Conservation (phyloP, 1,140 invertebrate species). For the Babylonia areolata region DNA sequence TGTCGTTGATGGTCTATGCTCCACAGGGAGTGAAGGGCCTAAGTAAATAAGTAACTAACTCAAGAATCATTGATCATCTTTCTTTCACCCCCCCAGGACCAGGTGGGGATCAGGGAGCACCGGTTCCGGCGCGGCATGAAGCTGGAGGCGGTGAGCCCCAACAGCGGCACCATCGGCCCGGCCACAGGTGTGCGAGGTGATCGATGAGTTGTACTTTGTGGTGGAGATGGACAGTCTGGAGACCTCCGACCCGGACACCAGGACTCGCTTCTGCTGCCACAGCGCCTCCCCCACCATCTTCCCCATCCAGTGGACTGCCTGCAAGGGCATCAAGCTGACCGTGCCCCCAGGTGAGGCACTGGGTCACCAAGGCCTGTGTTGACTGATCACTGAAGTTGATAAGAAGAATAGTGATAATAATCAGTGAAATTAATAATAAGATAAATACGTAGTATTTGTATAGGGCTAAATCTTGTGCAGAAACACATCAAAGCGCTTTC, state of each 20-base stretch:
- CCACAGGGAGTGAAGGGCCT: too few species aligned
- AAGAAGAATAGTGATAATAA: too few species aligned
- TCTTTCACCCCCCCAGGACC: constrained; percentile 58
- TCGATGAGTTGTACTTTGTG: constrained; percentile 83
- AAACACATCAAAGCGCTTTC: too few species aligned
- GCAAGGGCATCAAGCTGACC: constrained; percentile 69
- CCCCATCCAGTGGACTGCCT: constrained; percentile 72
- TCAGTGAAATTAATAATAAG: too few species aligned
- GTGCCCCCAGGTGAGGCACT: constrained; percentile 70
- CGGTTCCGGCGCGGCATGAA: constrained; percentile 82
- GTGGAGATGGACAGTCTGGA: constrained; percentile 78
- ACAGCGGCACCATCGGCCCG: constrained; percentile 82
- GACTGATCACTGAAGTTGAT: too few species aligned
- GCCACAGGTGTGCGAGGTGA: constrained; percentile 82
- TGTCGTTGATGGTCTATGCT: too few species aligned
- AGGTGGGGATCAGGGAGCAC: constrained; percentile 63
- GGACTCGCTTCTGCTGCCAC: constrained; percentile 71
- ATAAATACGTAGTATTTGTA: too few species aligned
- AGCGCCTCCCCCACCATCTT: constrained; percentile 72
- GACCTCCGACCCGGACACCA: constrained; percentile 12
- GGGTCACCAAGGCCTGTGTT: too few species aligned
- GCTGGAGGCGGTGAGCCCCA: constrained; percentile 84
- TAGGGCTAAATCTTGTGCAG: too few species aligned
- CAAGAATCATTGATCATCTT: background rate
- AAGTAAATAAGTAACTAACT: background rate